phyloP scores from a whole-genome alignment of 2,797 vertebrate genomes.

The Nannoperca australis region DNA sequence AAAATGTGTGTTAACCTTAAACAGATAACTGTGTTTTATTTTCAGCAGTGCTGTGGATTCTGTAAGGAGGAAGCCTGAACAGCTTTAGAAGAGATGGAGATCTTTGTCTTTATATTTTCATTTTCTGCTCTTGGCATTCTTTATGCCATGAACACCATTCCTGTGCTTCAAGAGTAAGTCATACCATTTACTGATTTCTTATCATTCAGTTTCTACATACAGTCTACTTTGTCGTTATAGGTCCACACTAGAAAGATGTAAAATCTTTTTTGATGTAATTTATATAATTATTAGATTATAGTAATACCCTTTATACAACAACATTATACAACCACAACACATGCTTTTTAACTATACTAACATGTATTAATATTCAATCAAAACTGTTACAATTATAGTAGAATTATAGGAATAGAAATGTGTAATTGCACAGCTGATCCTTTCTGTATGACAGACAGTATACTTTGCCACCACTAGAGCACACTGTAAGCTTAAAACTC shows the following conservation, averaged over 20 bases:
- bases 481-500: slow-evolving; percentile 61
- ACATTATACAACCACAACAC: background rate
- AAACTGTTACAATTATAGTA: background rate
- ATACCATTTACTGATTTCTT: slow-evolving; percentile 24
- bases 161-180: slow-evolving; percentile 90
- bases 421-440: background rate
- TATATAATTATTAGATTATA: no score
- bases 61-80: slow-evolving; percentile 24
- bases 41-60: slow-evolving; percentile 37
- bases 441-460: slow-evolving; percentile 8
- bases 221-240: no score
- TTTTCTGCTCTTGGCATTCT: slow-evolving; percentile 88
- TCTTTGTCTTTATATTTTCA: slow-evolving; percentile 85
- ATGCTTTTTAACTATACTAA: background rate
- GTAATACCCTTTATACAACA: background rate
- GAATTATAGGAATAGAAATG: background rate
- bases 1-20: background rate
- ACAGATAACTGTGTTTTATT: slow-evolving; percentile 28
- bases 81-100: slow-evolving; percentile 74
- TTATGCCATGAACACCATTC: slow-evolving; percentile 83
- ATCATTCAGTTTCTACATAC: background rate
- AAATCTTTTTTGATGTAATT: no score
- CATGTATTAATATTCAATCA: background rate
- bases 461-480: slow-evolving; percentile 72
- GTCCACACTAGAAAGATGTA: background rate